Evolutionary conservation across 1,140 invertebrate genomes (phyloP), one percentile per base, ranked within the genome.

Genomic region (Cotesia chilonis): DNA sequence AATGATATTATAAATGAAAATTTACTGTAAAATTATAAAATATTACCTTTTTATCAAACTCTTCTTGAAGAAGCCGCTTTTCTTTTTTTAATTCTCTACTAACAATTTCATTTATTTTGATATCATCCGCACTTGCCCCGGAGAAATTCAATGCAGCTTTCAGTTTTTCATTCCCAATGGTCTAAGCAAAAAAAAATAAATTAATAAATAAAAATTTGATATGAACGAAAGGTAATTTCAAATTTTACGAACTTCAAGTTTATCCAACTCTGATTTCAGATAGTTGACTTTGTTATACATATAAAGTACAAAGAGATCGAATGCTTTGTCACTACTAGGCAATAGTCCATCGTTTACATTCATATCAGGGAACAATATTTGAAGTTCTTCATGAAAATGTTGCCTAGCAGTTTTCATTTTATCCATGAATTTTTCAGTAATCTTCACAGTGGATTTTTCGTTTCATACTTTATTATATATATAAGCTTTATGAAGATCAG

Each of bases 361-460:
- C 0, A 94, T 83, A 47, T 89, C 89, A 0, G 93, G 92, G 80
- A 94, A 94, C 5, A 94, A 80, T 64, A 90, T 90, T 80, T 92
- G 89, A 51, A 95, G 84, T 83, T 95, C 92, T 12, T 93, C 90
- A 68, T 91, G 88, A 74, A 93, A 94, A 76, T 91, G 88, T 71
- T 89, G 89, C 1, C 93, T 87, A 3, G 93, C 92, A n/a, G 88
- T 79, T 75, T 92, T 90, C 14, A 93, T 89, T 78, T 88, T 80
- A 20, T 89, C 89, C 92, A 92, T 93, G 75, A 92, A 94, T 77
- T 89, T 90, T 75, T 94, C 92, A 0, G 90, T 88, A 0, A 94
- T 83, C 20, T 88, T 89, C 0, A 90, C 83, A 7, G 86, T 86
- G 20, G 88, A 85, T 54, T 86, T 77, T 59, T 91, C 90, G 1